Base-by-base conservation (phyloP, 2,113 vertebrate species). In the Climacteris rufus region DNA sequence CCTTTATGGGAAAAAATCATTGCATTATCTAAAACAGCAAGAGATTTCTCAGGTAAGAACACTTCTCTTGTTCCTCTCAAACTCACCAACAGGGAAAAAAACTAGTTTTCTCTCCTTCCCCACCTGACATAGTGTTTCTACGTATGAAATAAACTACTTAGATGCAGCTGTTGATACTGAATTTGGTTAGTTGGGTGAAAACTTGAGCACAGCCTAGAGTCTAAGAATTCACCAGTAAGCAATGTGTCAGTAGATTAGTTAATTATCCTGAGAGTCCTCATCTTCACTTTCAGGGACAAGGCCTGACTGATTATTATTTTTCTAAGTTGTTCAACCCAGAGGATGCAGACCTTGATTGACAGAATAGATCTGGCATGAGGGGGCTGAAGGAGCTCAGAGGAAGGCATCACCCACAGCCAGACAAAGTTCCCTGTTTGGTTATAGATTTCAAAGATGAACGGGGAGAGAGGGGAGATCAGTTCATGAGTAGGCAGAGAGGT, bases 21-120 rank as follows among this genome's bases (percentile, higher is more conserved):
- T 92, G 87, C 87, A 96, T 94, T 95, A 82, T 80, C 66, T 91
- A 94, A 87, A 93, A 71, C 28, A 69, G 59, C 52, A 87, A 92
- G 45, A 90, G 53, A 63, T 88, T 95, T 89, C 63, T 40, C 52
- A 81, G 49, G 12, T 84, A 71, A 65, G 45, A 88, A 57, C 42
- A 72, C n/a, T 79, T 61, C 28, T 56, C 19, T 65, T 40, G 22
- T 82, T 96, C 21, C 16, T 94, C 45, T 13, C 42, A 91, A 57
- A 68, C 30, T 35, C 4, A 1, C 25, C 64, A 30, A 15, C 10
- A 31, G 21, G 11, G 19, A 27, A 76, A 86, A 79, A 80, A 40
- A 6, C 39, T 45, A 2, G 4, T 23, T 85, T 63, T 56, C 18
- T 82, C n/a, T 89, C 35, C 22, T 69, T 87, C 13, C 50, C 17